Conservation (phyloP, 1,140 invertebrate species). For the Xylocopa sonorina region DNA sequence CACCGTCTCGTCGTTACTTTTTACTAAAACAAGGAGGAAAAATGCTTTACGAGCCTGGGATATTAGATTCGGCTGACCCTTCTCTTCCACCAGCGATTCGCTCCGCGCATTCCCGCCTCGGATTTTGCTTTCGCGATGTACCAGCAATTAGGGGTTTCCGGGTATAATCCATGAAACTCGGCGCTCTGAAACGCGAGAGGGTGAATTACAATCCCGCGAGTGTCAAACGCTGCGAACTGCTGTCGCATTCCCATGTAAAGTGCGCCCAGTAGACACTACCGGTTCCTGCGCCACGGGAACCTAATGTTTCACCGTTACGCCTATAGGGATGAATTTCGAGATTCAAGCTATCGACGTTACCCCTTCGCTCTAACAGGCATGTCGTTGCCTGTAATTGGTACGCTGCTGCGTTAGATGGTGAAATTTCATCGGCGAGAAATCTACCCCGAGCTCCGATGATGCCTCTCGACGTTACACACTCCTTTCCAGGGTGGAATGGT, state of each 20-base stretch:
- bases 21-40: too few relatives aligned
- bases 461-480: neutral
- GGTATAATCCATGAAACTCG: slow-evolving; percentile 31
- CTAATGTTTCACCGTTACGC: neutral
- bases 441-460: too few relatives aligned
- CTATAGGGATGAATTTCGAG: slow-evolving; percentile 15
- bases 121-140: neutral
- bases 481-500: neutral
- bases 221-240: slow-evolving; percentile 13
- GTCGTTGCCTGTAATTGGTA: too few relatives aligned
- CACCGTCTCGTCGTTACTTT: slow-evolving; percentile 16
- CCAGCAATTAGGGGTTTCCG: slow-evolving; percentile 12
- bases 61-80: slow-evolving; percentile 55
- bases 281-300: neutral
- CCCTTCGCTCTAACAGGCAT: too few relatives aligned
- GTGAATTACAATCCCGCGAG: slow-evolving; percentile 22
- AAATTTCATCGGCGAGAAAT: neutral
- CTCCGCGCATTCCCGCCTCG: too few relatives aligned
- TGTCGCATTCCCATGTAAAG: slow-evolving; percentile 19
- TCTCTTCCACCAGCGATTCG: neutral
- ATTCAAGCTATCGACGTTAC: slow-evolving; percentile 11
- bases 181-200: neutral
- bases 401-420: neutral
- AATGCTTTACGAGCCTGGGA: slow-evolving; percentile 52
- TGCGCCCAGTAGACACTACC: neutral